These are phyloP conservation scores for Pogonognathellus flavescens DNA, from an alignment of 1,140 invertebrate species.

Conservation along the genomic window DNA sequence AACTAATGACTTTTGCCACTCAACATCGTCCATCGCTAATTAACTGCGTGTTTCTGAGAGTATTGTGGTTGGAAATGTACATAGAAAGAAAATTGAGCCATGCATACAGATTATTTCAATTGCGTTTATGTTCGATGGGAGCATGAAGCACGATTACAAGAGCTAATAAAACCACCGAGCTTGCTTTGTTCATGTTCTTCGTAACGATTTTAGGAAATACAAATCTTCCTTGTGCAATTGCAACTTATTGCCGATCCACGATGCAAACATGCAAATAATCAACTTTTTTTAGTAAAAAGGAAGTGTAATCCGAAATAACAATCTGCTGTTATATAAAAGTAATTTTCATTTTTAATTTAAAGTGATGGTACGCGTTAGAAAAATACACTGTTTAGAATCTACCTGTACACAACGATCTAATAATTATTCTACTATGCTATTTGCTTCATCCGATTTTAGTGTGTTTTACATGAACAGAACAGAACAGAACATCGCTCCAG, in stretches of 20 bases:
- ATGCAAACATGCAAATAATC: no score
- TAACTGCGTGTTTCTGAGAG: constrained; percentile 24
- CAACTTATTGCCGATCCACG: neutral
- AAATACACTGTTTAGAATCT: no score
- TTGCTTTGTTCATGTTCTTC: constrained; percentile 7
- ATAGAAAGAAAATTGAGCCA: constrained; percentile 12
- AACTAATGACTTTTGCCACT: constrained; percentile 46
- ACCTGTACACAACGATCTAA: no score
- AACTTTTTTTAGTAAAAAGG: no score
- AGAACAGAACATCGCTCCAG: no score
- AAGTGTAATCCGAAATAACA: no score
- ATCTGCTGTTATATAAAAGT: no score
- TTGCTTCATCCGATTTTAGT: no score
- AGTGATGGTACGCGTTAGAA: no score
- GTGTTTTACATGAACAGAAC: no score
- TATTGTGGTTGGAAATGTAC: neutral
- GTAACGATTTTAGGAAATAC: constrained; percentile 15
- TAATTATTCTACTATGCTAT: no score
- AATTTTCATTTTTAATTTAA: no score
- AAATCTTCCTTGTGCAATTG: constrained; percentile 9
- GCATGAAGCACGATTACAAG: neutral
- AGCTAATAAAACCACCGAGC: neutral
- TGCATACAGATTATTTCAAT: constrained; percentile 50
- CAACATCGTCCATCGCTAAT: constrained; percentile 32
- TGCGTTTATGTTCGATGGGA: constrained; percentile 1